Base-by-base conservation (phyloP, 92 coral and sea anemone genomes). In the Pocillopora meandrina region DNA sequence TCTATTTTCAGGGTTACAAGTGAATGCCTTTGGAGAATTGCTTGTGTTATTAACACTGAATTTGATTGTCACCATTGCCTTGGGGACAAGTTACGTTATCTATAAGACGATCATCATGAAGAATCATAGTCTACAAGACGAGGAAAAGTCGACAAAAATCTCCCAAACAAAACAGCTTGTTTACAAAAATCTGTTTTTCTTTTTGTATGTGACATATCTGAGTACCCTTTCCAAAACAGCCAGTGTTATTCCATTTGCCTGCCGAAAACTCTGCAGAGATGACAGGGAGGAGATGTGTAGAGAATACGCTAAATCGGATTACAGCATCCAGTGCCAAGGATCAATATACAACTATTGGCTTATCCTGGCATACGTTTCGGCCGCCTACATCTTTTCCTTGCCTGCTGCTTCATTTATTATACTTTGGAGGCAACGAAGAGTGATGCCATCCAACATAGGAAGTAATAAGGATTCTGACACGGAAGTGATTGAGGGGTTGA, bases 401-500 rank as follows among this genome's bases (percentile, higher is more conserved):
- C 73, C 73, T 34, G 73, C 9, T 1, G 73, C 73, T 18, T 68
- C 73, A 26, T 26, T 68, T 10, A 3, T 68, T 19, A 9, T 19
- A 8, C 73, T 68, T 14, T 68, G 73, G 73, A 68, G 73, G 16
- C 73, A 68, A 68, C 1, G 18, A 14, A 33, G 73, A 13, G 52
- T 33, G 3, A 31, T 68, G 12, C 26, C 36, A 31, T 17, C 73
- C 17, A 4, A 36, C 33, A 68, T 9, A 14, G 73, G 3, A 6
- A n/a, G 47, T 10, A 21, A 26, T 0, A 17, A 6, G 47, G 18
- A 19, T 19, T 34, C 52, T 14, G 36, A 9, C 52, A 4, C 16
- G n/a, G 73, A 68, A 68, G 17, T 68, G 52, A 68, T 68, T 19
- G 36, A 36, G 26, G 73, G 73, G 17, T 68, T 68, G 73, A 36